A percentile compares a stretch with the other conserved stretches of the same genome.
phyloP scores from a whole-genome alignment of 2,888 invertebrate species.

The Tryphoninae sp. region DNA sequence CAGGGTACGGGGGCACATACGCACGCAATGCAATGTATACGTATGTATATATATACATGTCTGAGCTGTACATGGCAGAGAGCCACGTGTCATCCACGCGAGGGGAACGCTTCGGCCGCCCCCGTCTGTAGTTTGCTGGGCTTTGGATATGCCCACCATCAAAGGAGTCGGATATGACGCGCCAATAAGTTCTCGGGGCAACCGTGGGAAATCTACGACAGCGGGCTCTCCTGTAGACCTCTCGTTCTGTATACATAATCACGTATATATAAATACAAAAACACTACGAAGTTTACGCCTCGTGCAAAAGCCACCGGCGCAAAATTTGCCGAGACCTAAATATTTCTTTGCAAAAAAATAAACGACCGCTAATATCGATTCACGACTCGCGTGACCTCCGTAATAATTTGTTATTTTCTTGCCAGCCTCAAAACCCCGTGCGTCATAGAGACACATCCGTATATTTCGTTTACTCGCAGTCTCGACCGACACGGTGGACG shows the following conservation, averaged over 20 bases:
- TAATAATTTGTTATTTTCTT: background rate
- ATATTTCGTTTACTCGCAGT: background rate
- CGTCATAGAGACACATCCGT: conserved; percentile 7
- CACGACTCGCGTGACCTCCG: background rate
- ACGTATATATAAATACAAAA: background rate
- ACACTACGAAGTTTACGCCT: background rate
- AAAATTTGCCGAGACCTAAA: background rate
- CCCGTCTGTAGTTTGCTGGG: conserved; percentile 46
- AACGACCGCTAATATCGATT: background rate
- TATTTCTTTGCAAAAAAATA: background rate
- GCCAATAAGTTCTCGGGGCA: conserved; percentile 46
- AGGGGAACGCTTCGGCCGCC: conserved; percentile 58
- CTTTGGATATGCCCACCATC: conserved; percentile 37
- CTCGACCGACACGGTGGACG: background rate
- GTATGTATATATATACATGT: conserved; percentile 18
- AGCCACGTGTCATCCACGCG: conserved; percentile 68
- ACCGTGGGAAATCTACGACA: conserved; percentile 64
- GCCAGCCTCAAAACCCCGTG: background rate
- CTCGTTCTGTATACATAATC: background rate
- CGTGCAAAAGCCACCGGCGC: background rate
- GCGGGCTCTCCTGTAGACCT: background rate
- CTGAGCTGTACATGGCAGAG: conserved; percentile 18
- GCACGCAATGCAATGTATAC: conserved; percentile 24
- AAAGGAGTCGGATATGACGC: conserved; percentile 65
- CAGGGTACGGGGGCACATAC: conserved; percentile 52